These are phyloP conservation scores for Stichodactyla mertensii DNA, from an alignment of 64 coral and sea anemone species.

Conservation along the genomic window DNA sequence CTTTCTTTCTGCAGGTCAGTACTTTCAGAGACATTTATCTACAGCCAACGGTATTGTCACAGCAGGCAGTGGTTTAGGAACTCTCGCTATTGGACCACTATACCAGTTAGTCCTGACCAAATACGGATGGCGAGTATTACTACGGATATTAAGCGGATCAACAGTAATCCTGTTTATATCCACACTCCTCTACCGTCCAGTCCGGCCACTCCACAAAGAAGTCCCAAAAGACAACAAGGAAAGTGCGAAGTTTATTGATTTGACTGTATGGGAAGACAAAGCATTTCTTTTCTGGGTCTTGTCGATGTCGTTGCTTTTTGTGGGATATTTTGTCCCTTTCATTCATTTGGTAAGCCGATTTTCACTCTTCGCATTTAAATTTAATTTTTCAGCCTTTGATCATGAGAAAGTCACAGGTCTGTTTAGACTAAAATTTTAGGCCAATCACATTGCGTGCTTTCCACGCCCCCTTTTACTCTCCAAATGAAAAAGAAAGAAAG, in stretches of 20 bases:
- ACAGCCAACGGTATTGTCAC: conserved; percentile 67
- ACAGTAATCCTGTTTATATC: conserved; percentile 54
- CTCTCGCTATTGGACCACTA: conserved; percentile 60
- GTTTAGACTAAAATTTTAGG: too few relatives aligned
- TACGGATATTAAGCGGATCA: conserved; percentile 52
- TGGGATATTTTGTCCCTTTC: conserved; percentile 86
- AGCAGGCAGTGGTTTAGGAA: conserved; percentile 58
- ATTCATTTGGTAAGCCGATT: conserved; percentile 67
- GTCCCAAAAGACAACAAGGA: background rate
- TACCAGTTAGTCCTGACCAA: conserved; percentile 54
- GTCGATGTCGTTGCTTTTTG: conserved; percentile 68
- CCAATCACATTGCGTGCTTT: too few relatives aligned
- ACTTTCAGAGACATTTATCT: conserved; percentile 55
- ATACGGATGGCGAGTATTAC: conserved; percentile 53
- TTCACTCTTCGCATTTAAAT: background rate
- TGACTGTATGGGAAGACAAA: conserved; percentile 68
- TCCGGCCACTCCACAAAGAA: conserved; percentile 34
- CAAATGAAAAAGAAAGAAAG: too few relatives aligned
- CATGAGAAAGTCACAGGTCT: background rate
- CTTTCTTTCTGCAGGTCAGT: conserved; percentile 51
- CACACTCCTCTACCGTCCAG: conserved; percentile 57
- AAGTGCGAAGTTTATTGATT: conserved; percentile 34
- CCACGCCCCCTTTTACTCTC: too few relatives aligned
- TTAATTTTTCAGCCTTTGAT: background rate
- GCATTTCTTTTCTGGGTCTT: conserved; percentile 69